phyloP scores from a whole-genome alignment of 2,888 invertebrate species.

The Rapana venosa region DNA sequence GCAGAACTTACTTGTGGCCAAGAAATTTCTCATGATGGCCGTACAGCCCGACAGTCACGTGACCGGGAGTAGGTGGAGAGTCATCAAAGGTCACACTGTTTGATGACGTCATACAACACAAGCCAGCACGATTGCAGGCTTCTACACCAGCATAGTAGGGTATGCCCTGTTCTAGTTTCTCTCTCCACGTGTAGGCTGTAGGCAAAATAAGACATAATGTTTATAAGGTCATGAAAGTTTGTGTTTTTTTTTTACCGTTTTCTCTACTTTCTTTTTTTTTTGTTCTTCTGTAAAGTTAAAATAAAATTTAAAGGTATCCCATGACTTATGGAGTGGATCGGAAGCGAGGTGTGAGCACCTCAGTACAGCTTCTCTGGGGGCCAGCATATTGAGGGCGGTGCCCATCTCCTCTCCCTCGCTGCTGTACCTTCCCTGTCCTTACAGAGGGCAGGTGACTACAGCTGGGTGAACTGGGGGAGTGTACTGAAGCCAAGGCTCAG shows the following conservation, averaged over 20 bases:
- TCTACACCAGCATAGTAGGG: conserved; percentile 55
- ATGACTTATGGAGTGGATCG: no score
- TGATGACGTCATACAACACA: conserved; percentile 54
- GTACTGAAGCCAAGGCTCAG: no score
- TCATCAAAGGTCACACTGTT: conserved; percentile 59
- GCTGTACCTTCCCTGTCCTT: no score
- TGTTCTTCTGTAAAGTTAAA: not conserved
- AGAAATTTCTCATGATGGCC: conserved; percentile 43
- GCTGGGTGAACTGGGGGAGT: no score
- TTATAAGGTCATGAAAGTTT: not conserved
- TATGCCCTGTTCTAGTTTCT: conserved; percentile 51
- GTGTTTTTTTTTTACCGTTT: not conserved
- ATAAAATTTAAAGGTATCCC: no score
- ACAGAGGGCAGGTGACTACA: no score
- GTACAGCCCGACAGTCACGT: conserved; percentile 48
- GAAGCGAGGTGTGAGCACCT: no score
- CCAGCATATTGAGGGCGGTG: no score
- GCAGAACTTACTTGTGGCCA: conserved; percentile 47
- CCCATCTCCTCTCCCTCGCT: no score
- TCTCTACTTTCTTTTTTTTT: not conserved
- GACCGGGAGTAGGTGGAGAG: conserved; percentile 58
- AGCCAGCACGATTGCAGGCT: conserved; percentile 58
- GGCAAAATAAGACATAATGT: not conserved
- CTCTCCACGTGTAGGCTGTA: conserved; percentile 54
- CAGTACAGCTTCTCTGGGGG: no score